phyloP scores from a whole-genome alignment of 1,140 invertebrate genomes.

The Drosophila lacteicornis region DNA sequence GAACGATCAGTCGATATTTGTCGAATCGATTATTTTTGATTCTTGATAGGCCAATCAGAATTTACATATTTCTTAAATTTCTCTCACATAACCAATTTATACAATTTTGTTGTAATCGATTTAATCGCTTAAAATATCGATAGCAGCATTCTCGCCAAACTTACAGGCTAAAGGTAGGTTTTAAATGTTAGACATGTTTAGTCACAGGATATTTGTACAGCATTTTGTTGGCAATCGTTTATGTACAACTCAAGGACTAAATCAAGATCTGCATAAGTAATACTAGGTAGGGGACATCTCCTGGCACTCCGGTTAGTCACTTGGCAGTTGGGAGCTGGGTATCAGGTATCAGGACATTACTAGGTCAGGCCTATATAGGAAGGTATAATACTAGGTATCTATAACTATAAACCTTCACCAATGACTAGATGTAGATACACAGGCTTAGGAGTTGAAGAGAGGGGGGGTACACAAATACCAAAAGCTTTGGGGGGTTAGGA shows the following conservation, averaged over 20 bases:
- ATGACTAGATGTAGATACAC: background rate
- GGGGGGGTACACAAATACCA: constrained; percentile 10
- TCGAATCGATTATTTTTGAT: background rate
- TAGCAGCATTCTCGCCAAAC: constrained; percentile 32
- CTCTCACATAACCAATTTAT: background rate
- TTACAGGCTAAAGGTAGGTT: constrained; percentile 10
- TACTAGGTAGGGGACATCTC: constrained; percentile 4
- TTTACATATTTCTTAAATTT: background rate
- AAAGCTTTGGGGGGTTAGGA: constrained; percentile 28
- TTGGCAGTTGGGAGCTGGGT: constrained; percentile 12
- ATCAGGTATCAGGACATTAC: constrained; percentile 8
- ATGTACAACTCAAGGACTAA: constrained; percentile 34
- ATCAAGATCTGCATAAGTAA: constrained; percentile 10
- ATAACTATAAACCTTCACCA: constrained; percentile 32
- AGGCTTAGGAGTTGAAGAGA: constrained; percentile 1
- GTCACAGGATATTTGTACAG: constrained; percentile 47
- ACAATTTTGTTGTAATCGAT: constrained; percentile 1
- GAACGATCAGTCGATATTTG: constrained; percentile 7
- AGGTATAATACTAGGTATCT: constrained; percentile 2
- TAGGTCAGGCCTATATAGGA: background rate
- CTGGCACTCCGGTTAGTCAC: constrained; percentile 34
- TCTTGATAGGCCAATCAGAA: background rate
- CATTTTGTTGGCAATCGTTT: constrained; percentile 25
- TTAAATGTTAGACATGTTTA: constrained; percentile 39
- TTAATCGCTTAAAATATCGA: constrained; percentile 19